Conservation (phyloP, 2,888 invertebrate species). For the Polymixis lichenea region DNA sequence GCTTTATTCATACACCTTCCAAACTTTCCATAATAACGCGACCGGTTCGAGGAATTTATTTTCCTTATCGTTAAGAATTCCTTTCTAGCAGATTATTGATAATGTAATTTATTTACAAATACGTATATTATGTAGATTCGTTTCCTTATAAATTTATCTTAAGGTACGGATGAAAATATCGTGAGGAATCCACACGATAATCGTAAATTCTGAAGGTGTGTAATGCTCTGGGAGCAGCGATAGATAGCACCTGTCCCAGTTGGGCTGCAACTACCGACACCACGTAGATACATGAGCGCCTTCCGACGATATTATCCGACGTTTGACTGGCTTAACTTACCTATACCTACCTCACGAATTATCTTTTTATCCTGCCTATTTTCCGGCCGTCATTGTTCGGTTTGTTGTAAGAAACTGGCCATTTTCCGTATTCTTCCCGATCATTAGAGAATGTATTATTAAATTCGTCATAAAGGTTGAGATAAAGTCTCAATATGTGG, state of each 20-base stretch:
- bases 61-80: slow-evolving; percentile 48
- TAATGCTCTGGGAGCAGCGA: slow-evolving; percentile 40
- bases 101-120: slow-evolving; percentile 43
- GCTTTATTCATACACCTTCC: slow-evolving; percentile 43
- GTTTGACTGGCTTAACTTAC: slow-evolving; percentile 41
- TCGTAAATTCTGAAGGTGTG: slow-evolving; percentile 57
- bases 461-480: neutral
- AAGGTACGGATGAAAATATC: slow-evolving; percentile 38
- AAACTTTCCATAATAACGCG: slow-evolving; percentile 41
- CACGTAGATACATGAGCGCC: slow-evolving; percentile 44
- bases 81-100: slow-evolving; percentile 39
- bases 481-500: neutral
- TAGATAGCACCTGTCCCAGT: slow-evolving; percentile 44
- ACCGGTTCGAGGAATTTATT: slow-evolving; percentile 40
- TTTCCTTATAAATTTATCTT: slow-evolving; percentile 34
- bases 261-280: slow-evolving; percentile 42
- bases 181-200: slow-evolving; percentile 26
- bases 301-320: slow-evolving; percentile 38
- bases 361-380: slow-evolving; percentile 35
- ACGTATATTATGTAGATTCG: slow-evolving; percentile 38
- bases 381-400: slow-evolving; percentile 34
- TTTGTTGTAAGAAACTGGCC: slow-evolving; percentile 44
- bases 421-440: slow-evolving; percentile 38
- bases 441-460: slow-evolving; percentile 37
- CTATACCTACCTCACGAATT: slow-evolving; percentile 39